Base-by-base conservation (phyloP, 2,888 invertebrate genomes). In the Nebria brevicollis region DNA sequence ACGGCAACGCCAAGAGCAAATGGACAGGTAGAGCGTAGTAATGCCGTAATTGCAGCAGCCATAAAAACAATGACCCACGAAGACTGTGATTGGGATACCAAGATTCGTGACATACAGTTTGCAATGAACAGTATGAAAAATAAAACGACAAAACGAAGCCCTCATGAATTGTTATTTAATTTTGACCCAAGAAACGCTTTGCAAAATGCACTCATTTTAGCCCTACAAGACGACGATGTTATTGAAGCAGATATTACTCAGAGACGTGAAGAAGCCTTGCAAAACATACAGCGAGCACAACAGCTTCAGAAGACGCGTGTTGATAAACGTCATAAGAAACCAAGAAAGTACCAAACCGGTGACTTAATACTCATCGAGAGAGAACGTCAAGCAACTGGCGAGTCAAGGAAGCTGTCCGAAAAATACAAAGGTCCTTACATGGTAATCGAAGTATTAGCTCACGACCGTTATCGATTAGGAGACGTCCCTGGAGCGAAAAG, bases 351-450 rank as follows among this genome's bases (percentile, higher is more conserved):
- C 66, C n/a, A 82, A 76, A 26, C 0, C 20, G 79, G 73, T 5
- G 72, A 83, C 74, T 66, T 83, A 25, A 83, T 84, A 5, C 25
- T 83, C 6, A 75, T 83, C 10, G 77, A 82, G 70, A 73, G 82
- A 78, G 78, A 82, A 64, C 66, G 77, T 10, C 11, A 65, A 26
- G 78, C 82, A 7, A 84, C 82, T 10, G 83, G 84, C 72, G 82
- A 82, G 20, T 83, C 84, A 15, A 66, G 83, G 66, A 85, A 86
- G 77, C 74, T 84, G 41, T 82, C 83, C 76, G 84, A 84, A 11
- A 82, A 78, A 8, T 85, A 82, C 34, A 84, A 83, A 54, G 85
- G 85, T 2, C 84, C 84, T 7, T 85, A 84, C 75, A 64, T 83
- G 8, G 77, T 85, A 13, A 82, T 75, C 10, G 77, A 83, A 75